phyloP scores from a whole-genome alignment of 2,797 vertebrate genomes.

The Tympanoctomys barrerae region DNA sequence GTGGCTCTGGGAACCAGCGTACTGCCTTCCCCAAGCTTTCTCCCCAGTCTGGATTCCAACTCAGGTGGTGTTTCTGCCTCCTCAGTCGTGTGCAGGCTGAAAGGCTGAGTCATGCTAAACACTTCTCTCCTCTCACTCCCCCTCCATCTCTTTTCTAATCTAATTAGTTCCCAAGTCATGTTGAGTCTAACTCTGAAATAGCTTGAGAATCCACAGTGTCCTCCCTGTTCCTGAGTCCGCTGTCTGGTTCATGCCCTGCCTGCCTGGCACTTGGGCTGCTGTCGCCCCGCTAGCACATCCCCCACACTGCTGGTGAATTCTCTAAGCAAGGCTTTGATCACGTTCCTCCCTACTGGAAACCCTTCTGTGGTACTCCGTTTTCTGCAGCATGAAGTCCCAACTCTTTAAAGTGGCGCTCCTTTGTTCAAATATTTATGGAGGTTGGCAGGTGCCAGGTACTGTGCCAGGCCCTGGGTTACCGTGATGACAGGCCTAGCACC shows the following conservation, averaged over 20 bases:
- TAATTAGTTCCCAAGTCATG: constrained; percentile 82
- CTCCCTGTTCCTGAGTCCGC: constrained; percentile 19
- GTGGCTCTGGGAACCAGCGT: background rate
- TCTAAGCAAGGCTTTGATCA: constrained; percentile 41
- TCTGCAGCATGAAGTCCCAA: background rate
- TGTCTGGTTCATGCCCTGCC: constrained; percentile 68
- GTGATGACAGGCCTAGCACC: constrained; percentile 24
- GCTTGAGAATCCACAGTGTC: constrained; percentile 51
- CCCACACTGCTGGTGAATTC: background rate
- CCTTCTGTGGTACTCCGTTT: background rate
- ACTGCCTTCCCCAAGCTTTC: background rate
- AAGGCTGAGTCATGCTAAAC: constrained; percentile 76
- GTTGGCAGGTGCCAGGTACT: constrained; percentile 46
- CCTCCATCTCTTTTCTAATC: constrained; percentile 64
- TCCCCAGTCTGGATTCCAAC: background rate
- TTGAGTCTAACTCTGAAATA: constrained; percentile 79
- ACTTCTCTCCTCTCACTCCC: constrained; percentile 41
- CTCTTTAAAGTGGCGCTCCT: constrained; percentile 10
- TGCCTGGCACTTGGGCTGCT: constrained; percentile 37
- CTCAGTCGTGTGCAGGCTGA: constrained; percentile 23
- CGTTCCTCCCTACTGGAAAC: constrained; percentile 44
- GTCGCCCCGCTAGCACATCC: background rate
- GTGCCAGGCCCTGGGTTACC: constrained; percentile 17
- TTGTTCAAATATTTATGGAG: constrained; percentile 53
- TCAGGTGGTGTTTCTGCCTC: background rate